Percentiles rank a stretch among this genome's conserved stretches.
Evolutionary conservation across 2,113 vertebrate genomes (phyloP).

Genomic region (Cranoglanis bouderius): DNA sequence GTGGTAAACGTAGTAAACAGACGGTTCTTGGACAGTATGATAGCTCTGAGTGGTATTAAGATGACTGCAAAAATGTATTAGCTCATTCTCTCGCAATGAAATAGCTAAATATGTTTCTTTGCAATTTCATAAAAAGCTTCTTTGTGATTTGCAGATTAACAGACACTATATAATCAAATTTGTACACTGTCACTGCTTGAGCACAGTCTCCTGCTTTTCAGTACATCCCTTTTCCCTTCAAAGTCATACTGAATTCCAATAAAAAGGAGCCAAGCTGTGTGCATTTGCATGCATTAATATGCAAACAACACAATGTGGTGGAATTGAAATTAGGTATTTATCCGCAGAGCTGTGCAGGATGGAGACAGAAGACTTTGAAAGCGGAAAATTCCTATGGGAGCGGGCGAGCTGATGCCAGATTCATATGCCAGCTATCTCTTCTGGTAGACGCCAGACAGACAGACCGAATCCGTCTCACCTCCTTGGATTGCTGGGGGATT

Average conservation of each 20-base stretch:
- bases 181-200: background rate
- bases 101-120: background rate
- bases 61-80: background rate
- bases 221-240: background rate
- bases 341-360: constrained; percentile 44
- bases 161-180: background rate
- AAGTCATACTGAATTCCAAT: constrained; percentile 16
- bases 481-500: constrained; percentile 58
- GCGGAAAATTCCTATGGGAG: constrained; percentile 28
- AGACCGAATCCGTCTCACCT: constrained; percentile 52
- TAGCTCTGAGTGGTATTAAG: background rate
- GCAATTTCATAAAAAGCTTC: background rate
- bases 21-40: background rate
- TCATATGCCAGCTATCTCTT: background rate
- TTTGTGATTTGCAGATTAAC: background rate
- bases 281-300: constrained; percentile 60
- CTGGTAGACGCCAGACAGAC: constrained; percentile 30
- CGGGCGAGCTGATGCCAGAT: background rate
- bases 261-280: constrained; percentile 44
- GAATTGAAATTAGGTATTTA: constrained; percentile 58
- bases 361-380: constrained; percentile 41
- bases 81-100: background rate
- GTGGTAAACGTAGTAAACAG: background rate
- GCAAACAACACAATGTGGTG: constrained; percentile 59
- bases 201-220: background rate